Evolutionary conservation across 1,140 invertebrate species (phyloP).

Genomic region (Notospermus geniculatus): DNA sequence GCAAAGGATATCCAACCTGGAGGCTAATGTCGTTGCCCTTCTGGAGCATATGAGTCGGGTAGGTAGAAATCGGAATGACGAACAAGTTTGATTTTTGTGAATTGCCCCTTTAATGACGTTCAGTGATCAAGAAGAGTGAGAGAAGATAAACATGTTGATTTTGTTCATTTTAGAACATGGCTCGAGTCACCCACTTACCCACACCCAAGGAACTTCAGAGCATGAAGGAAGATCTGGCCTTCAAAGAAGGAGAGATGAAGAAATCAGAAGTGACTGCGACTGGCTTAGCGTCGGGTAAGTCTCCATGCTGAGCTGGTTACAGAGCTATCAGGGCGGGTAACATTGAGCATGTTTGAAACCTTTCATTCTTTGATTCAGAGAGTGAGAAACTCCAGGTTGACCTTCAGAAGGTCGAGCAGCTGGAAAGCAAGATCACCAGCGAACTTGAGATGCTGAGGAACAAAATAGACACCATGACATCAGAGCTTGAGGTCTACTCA

Average conservation of each 20-base stretch:
- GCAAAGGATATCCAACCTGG: constrained; percentile 59
- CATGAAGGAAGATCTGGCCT: constrained; percentile 61
- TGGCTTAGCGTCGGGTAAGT: constrained; percentile 53
- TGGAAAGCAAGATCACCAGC: constrained; percentile 61
- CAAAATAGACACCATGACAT: constrained; percentile 58
- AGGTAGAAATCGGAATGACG: too few species aligned
- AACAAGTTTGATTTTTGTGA: too few species aligned
- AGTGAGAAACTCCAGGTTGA: constrained; percentile 59
- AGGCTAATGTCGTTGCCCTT: constrained; percentile 60
- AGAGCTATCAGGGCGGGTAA: too few species aligned
- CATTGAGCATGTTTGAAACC: neutral
- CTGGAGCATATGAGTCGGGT: constrained; percentile 61
- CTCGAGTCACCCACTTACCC: constrained; percentile 57
- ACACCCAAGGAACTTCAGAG: constrained; percentile 55
- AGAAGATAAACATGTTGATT: too few species aligned
- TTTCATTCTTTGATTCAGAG: constrained; percentile 39
- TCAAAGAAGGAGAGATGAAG: constrained; percentile 62
- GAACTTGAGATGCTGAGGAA: constrained; percentile 58
- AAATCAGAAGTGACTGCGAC: constrained; percentile 60
- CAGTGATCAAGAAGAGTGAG: too few species aligned
- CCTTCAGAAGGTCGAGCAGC: constrained; percentile 60
- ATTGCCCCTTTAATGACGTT: too few species aligned
- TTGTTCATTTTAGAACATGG: constrained; percentile 57
- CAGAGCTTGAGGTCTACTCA: constrained; percentile 57
- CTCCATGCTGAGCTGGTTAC: neutral